Evolutionary conservation across 2,888 invertebrate species (phyloP).

Genomic region (Keiferia lycopersicella): DNA sequence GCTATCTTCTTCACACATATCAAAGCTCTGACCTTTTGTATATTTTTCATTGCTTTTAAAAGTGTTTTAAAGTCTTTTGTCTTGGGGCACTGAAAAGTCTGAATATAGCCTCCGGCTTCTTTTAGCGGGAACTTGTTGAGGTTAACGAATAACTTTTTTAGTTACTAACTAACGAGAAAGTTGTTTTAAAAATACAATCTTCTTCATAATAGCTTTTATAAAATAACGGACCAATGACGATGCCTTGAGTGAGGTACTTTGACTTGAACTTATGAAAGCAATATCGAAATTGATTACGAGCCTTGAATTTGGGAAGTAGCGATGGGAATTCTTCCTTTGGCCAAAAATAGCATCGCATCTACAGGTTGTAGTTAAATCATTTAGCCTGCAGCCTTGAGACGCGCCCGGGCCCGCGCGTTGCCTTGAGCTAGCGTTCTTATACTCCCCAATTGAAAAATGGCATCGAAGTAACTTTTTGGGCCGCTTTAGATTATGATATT

Average conservation of each 20-base stretch:
- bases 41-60: conserved; percentile 69
- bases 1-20: conserved; percentile 57
- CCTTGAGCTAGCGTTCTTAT: conserved; percentile 9
- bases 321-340: conserved; percentile 8
- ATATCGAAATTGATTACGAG: not conserved
- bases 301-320: not conserved
- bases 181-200: not conserved
- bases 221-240: not conserved
- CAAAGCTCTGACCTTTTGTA: conserved; percentile 75
- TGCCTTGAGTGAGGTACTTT: conserved; percentile 7
- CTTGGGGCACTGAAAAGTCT: conserved; percentile 59
- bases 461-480: not conserved
- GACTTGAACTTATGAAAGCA: not conserved
- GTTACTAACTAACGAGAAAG: not conserved
- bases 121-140: conserved; percentile 20
- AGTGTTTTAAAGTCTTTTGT: conserved; percentile 70
- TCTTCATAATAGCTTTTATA: not conserved
- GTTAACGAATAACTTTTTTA: not conserved
- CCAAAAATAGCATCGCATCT: conserved; percentile 17
- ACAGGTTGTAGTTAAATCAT: conserved; percentile 19
- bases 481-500: not conserved
- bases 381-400: conserved; percentile 10
- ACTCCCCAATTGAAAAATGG: not conserved
- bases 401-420: not conserved
- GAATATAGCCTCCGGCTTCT: conserved; percentile 52